Evolutionary conservation across 2,888 invertebrate genomes (phyloP).

Genomic region (Spodoptera picta): DNA sequence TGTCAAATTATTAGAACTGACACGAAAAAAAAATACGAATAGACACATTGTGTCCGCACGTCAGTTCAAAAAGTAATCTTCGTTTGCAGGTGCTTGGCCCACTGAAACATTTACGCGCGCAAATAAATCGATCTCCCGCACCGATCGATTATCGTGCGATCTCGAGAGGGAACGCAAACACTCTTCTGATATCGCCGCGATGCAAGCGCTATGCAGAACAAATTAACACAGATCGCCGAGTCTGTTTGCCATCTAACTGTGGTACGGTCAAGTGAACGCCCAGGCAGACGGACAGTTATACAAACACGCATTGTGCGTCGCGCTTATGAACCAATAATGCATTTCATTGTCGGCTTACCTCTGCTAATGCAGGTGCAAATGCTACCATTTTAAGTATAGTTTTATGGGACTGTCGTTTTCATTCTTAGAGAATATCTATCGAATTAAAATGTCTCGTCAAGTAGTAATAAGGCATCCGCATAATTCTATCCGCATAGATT

Average conservation of each 20-base stretch:
- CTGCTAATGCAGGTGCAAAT: constrained; percentile 76
- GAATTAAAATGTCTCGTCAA: no score
- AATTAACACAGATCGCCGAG: constrained; percentile 83
- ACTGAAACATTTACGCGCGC: constrained; percentile 14
- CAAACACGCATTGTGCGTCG: constrained; percentile 80
- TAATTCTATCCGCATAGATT: no score
- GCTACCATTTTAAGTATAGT: constrained; percentile 60
- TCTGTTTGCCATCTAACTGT: constrained; percentile 84
- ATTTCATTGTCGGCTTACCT: constrained; percentile 80
- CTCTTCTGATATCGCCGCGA: constrained; percentile 71
- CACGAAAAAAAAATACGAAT: no score
- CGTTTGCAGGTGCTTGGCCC: constrained; percentile 10
- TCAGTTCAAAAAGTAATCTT: constrained; percentile 10
- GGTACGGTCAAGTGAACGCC: constrained; percentile 82
- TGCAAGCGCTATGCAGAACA: constrained; percentile 80
- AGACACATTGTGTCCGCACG: no score
- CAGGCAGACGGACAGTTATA: constrained; percentile 81
- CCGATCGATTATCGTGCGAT: constrained; percentile 56
- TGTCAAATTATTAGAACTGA: no score
- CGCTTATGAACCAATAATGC: constrained; percentile 83
- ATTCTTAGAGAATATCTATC: not conserved
- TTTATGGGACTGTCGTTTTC: not conserved
- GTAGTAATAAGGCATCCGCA: no score
- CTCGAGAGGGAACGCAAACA: constrained; percentile 60
- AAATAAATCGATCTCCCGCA: constrained; percentile 40